Conservation (phyloP, 2,888 invertebrate species). For the Lomographa bimaculata region DNA sequence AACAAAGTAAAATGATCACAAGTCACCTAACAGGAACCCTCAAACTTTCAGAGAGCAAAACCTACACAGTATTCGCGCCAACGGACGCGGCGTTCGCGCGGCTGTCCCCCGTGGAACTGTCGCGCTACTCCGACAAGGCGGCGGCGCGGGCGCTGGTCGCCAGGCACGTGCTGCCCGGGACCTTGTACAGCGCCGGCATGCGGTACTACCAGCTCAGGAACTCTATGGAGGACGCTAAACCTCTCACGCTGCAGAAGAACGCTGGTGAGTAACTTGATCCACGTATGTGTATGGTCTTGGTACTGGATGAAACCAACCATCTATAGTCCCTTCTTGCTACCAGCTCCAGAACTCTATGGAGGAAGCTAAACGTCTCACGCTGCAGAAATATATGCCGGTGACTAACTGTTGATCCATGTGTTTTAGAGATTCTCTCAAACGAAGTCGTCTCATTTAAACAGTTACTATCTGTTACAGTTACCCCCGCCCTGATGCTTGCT, state of each 20-base stretch:
- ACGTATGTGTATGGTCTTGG: too few relatives aligned
- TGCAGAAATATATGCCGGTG: too few relatives aligned
- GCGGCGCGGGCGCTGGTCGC: constrained; percentile 89
- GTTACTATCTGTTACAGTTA: too few relatives aligned
- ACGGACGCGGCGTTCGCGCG: constrained; percentile 91
- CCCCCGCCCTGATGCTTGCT: too few relatives aligned
- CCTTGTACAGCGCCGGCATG: constrained; percentile 93
- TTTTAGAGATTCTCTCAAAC: too few relatives aligned
- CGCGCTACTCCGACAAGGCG: constrained; percentile 84
- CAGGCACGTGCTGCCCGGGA: constrained; percentile 89
- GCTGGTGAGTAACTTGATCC: constrained; percentile 86
- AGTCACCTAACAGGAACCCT: not conserved
- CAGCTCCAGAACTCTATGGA: too few relatives aligned
- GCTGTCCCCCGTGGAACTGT: constrained; percentile 84
- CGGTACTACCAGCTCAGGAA: constrained; percentile 93
- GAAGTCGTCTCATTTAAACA: too few relatives aligned
- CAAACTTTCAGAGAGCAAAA: constrained; percentile 87
- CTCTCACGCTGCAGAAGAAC: constrained; percentile 91
- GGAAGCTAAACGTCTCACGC: too few relatives aligned
- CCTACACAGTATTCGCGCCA: constrained; percentile 93
- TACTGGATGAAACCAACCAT: too few relatives aligned
- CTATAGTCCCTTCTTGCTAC: too few relatives aligned
- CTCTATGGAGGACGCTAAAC: constrained; percentile 89
- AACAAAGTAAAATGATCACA: too few relatives aligned
- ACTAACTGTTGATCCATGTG: too few relatives aligned